phyloP scores from a whole-genome alignment of 1,140 invertebrate genomes.

The Cydia amplana region DNA sequence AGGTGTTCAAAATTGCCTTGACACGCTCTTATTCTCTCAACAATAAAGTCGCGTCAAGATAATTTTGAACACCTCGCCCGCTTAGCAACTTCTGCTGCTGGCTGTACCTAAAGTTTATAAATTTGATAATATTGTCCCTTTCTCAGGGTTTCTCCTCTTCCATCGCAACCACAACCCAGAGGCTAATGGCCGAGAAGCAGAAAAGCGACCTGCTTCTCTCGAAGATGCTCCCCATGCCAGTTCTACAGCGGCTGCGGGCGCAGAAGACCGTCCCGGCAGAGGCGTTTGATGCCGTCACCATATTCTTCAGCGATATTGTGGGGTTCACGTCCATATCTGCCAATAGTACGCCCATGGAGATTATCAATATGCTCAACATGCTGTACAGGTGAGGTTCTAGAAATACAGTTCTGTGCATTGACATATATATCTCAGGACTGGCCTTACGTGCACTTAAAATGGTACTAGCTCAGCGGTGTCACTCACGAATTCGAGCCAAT shows the following conservation, averaged over 20 bases:
- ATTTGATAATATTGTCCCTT: background rate
- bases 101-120: too few relatives aligned
- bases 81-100: too few relatives aligned
- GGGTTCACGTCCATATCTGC: slow-evolving; percentile 89
- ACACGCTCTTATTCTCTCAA: too few relatives aligned
- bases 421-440: too few relatives aligned
- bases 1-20: too few relatives aligned
- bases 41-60: too few relatives aligned
- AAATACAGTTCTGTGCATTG: too few relatives aligned
- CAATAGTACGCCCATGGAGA: slow-evolving; percentile 86
- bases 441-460: too few relatives aligned
- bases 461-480: too few relatives aligned
- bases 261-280: slow-evolving; percentile 84
- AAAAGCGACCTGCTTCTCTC: slow-evolving; percentile 87
- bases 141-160: slow-evolving; percentile 86
- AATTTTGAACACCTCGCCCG: too few relatives aligned
- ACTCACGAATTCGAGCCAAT: too few relatives aligned
- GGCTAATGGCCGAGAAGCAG: slow-evolving; percentile 86
- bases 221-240: slow-evolving; percentile 86
- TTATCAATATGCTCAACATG: slow-evolving; percentile 78
- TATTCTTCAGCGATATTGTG: slow-evolving; percentile 92
- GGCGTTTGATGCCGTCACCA: slow-evolving; percentile 85
- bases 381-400: slow-evolving; percentile 57
- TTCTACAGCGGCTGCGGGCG: slow-evolving; percentile 83
- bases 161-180: slow-evolving; percentile 85